Evolutionary conservation across 2,888 invertebrate species (phyloP), one percentile per base, ranked within the genome.

Genomic region (Hanleya hanleyi): DNA sequence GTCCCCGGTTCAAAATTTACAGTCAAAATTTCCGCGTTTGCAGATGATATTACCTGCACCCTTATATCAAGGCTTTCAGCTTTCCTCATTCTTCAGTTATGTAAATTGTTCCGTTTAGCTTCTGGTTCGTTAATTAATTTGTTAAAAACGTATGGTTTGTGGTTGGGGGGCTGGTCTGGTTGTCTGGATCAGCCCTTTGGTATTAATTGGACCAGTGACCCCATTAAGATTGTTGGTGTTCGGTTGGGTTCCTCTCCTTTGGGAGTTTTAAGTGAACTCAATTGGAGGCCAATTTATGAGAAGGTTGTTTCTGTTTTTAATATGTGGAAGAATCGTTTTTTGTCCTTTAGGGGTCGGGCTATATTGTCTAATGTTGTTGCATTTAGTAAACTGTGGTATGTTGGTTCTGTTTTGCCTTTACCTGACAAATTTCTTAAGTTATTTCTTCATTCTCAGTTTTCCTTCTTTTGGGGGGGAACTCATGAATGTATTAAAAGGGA

Each of bases 31-130:
- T n/a, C 51, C 7, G 51, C 51, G 12, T 51, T 18, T 51, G 51
- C 51, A 22, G 51, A 51, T 51, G 51, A 51, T 51, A 51, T 51
- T 51, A 51, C 51, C 51, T 51, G 51, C 51, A 51, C 26, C 51
- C 51, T 51, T 22, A n/a, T 26, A 18, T 26, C 12, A 51, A 51
- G 51, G 51, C 51, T 51, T 51, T 51, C 51, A 7, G n/a, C 22
- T 18, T 7, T 51, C 9, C 51, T n/a, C 22, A 26, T 22, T 51
- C 7, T 51, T n/a, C 12, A 51, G 7, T 51, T 51, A 51, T 51
- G 51, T 51, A 51, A 51, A 51, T 26, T 51, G 7, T 51, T 51
- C 22, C 7, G 51, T 51, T 22, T 7, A 7, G 9, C 15, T 22
- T 51, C 51, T 7, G 51, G 51, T 12, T 51, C 51, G 7, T 7